phyloP scores from a whole-genome alignment of 2,113 vertebrate genomes.

The Neoarius graeffei region DNA sequence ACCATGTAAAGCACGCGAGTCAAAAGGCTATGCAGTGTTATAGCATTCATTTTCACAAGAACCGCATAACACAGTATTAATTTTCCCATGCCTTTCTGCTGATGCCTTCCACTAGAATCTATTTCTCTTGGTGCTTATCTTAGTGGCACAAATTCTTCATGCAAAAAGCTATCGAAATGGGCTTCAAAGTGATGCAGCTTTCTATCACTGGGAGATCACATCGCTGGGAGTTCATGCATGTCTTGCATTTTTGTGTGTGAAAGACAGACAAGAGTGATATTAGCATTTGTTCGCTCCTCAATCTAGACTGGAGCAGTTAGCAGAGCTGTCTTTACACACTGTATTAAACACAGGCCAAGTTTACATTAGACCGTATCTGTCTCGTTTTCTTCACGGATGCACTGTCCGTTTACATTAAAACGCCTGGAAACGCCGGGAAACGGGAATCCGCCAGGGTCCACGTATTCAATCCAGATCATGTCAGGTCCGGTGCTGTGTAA shows the following conservation, averaged over 20 bases:
- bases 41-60: conserved; percentile 5
- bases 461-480: too few relatives aligned
- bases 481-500: too few relatives aligned
- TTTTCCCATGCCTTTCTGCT: neutral
- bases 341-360: too few relatives aligned
- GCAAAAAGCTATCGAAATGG: neutral
- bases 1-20: neutral
- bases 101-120: neutral
- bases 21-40: conserved; percentile 19
- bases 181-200: neutral
- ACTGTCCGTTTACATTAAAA: too few relatives aligned
- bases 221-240: neutral
- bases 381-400: too few relatives aligned
- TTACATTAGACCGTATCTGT: too few relatives aligned
- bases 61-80: neutral
- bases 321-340: neutral
- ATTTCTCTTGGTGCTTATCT: neutral
- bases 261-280: too few relatives aligned
- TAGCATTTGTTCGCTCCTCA: neutral
- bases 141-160: neutral
- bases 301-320: neutral
- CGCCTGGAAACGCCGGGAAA: too few relatives aligned
- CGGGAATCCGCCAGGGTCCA: too few relatives aligned
- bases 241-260: too few relatives aligned
- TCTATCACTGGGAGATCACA: neutral